Evolutionary conservation across 2,797 vertebrate species (phyloP), one percentile per base, ranked within the genome.

Genomic region (Siniperca obscura): DNA sequence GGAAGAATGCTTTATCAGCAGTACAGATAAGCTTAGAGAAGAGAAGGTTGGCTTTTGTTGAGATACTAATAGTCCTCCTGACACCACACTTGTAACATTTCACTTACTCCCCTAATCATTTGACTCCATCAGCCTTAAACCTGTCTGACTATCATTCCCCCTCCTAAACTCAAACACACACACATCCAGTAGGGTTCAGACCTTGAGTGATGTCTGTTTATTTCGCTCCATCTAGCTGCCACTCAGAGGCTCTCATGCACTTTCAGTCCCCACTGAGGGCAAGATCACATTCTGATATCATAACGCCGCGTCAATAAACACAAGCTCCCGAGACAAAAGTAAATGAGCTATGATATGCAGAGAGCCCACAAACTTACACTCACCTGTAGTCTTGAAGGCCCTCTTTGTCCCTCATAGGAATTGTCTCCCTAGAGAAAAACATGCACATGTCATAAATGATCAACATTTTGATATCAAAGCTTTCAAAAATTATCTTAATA

Each of bases 301-400:
- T 61, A 75, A 53, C 50, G 53, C 25, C 0, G 57, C 0, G 19
- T 74, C 70, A 68, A 53, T 53, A 73, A 76, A 65, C 21, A 55
- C 40, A 19, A 70, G 8, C 50, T 74, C 25, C 30, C 8, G 5
- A n/a, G 57, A 73, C 40, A 17, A 42, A 7, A 55, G 10, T 42
- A 42, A 40, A 57, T 7, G 5, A 46, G 56, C 14, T 6, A 22
- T 25, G 25, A n/a, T 42, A 16, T n/a, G 11, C 10, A 17, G 19
- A 46, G 11, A 50, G n/a, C 11, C 17, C 40, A 52, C 25, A 82
- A n/a, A 78, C 5, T 56, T 30, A 38, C 5, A 57, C 93, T 91
- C 93, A 99, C 98, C 98, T 96, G 93, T 99, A 99, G 94, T 99
- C 98, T 91, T 99, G 98, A 34, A 98, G 97, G 84, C 96, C 97